Evolutionary conservation across 2,113 vertebrate genomes (phyloP).

Genomic region (Micronisus gabar): DNA sequence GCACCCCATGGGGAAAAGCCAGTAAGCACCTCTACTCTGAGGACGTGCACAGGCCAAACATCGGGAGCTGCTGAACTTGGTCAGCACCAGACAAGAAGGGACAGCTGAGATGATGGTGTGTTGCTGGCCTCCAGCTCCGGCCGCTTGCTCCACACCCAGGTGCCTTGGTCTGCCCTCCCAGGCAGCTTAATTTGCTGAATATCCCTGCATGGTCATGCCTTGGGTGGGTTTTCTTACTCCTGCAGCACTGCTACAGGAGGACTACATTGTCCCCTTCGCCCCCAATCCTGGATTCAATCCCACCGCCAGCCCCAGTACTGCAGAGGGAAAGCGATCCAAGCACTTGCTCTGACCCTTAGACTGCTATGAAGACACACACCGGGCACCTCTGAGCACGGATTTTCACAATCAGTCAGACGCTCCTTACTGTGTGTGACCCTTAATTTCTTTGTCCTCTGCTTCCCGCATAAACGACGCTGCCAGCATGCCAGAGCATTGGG

Average conservation of each 20-base stretch:
- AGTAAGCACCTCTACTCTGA: neutral
- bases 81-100: neutral
- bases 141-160: neutral
- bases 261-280: neutral
- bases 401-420: neutral
- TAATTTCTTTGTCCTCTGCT: neutral
- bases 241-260: neutral
- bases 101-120: accelerated
- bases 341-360: neutral
- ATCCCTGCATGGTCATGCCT: neutral
- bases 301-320: neutral
- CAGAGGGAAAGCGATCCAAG: neutral
- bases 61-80: accelerated
- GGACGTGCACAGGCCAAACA: neutral
- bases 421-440: neutral
- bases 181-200: neutral
- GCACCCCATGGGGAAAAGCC: accelerated
- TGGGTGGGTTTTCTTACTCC: neutral
- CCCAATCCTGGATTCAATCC: neutral
- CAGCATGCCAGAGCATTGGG: neutral
- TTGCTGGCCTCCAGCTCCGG: neutral
- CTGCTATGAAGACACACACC: neutral
- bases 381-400: neutral
- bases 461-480: neutral
- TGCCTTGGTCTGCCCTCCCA: neutral